Base-by-base conservation (phyloP, 2,888 invertebrate genomes). In the Drosophila engyochracea region DNA sequence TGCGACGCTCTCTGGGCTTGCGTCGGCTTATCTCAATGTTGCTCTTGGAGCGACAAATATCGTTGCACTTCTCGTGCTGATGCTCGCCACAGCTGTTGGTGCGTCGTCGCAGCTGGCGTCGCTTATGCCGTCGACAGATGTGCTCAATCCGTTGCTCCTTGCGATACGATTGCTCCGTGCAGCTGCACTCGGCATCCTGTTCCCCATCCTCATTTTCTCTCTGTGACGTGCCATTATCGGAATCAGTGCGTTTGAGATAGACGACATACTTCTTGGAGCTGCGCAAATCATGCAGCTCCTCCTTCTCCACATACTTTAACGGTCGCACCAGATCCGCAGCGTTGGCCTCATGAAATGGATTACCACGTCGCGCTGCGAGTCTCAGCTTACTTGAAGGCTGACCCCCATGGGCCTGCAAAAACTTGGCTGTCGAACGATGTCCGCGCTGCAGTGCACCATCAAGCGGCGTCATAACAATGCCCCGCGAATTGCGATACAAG, bases 401-500 rank as follows among this genome's bases (percentile, higher is more conserved):
- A 1, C 98, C 98, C 7, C 98, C 98, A 89, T 98, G 97, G 91
- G 98, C 95, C 93, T 98, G 98, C 55, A 99, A 94, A 92, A 97
- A 97, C 93, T 99, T 98, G 35, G 98, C 99, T 61, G 98, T 97
- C 3, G 98, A 97, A 65, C 97, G 95, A 92, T 97, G 96, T 0
- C 97, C 98, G 71, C 97, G 95, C 86, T 96, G 96, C 7, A 98
- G 94, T 0, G 99, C 98, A 77, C 98, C 97, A 92, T 99, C 99
- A 82, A 98, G 94, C 0, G 99, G 98, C 0, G 99, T 98, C 94
- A 98, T 95, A 61, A 97, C 95, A 74, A 96, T 95, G 73, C 98
- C 98, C 93, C 97, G 97, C 1, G 96, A 96, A 41, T 97, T 97
- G 67, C 97, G 95, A 81, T 98, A 95, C 25, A 98, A 95, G 1